Percentiles rank a stretch among this genome's conserved stretches.
phyloP scores from a whole-genome alignment of 2,888 invertebrate genomes.

The Himalopsyche japonica region DNA sequence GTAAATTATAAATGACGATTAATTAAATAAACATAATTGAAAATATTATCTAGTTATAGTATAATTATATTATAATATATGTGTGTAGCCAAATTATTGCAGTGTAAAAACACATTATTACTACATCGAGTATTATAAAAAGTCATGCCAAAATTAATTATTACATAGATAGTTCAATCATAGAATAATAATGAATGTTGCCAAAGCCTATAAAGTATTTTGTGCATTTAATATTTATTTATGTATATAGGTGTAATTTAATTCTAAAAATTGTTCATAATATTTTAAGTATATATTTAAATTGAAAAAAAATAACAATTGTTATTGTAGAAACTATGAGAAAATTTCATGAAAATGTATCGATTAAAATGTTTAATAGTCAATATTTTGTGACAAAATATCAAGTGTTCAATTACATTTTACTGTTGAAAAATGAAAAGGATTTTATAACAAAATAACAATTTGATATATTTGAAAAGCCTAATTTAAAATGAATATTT shows the following conservation, averaged over 20 bases:
- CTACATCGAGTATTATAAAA: slow-evolving; percentile 21
- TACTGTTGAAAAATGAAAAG: not conserved
- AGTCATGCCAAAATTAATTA: slow-evolving; percentile 10
- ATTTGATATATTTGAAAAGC: too few relatives aligned
- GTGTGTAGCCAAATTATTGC: not conserved
- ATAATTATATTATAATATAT: not conserved
- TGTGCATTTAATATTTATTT: slow-evolving; percentile 17
- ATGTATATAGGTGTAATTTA: not conserved
- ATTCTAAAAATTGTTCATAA: not conserved
- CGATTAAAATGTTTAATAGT: not conserved
- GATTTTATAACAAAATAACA: too few relatives aligned
- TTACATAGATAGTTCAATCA: slow-evolving; percentile 10
- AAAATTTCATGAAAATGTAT: not conserved
- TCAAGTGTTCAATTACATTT: not conserved
- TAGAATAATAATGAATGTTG: slow-evolving; percentile 10
- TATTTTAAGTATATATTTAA: too few relatives aligned
- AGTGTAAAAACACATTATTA: not conserved
- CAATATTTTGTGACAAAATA: not conserved
- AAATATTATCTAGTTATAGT: not conserved
- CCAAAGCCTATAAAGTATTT: slow-evolving; percentile 25
- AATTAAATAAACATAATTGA: not conserved
- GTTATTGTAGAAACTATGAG: not conserved
- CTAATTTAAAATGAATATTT: too few relatives aligned
- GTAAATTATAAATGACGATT: not conserved
- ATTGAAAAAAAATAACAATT: too few relatives aligned